Evolutionary conservation across 2,113 vertebrate species (phyloP).

Genomic region (Poicephalus gulielmi): DNA sequence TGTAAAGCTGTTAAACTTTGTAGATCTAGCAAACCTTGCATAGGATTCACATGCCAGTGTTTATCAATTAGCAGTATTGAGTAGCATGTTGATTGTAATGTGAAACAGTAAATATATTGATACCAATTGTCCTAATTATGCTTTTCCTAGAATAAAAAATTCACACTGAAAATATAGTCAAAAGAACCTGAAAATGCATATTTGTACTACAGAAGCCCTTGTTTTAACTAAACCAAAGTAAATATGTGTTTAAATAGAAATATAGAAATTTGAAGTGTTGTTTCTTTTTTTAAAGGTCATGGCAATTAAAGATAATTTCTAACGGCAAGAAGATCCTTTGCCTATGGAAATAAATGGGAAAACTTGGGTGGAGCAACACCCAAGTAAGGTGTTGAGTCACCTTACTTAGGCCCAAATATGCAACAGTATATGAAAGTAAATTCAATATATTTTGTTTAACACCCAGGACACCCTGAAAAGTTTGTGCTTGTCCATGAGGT

Average conservation of each 20-base stretch:
- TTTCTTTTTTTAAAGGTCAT: rapidly evolving
- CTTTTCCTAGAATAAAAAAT: neutral
- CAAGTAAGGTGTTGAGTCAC: neutral
- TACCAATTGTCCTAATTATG: neutral
- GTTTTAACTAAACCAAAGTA: neutral
- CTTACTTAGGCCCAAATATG: neutral
- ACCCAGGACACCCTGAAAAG: neutral
- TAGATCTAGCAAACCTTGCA: neutral
- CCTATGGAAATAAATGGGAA: neutral
- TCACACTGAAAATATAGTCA: neutral
- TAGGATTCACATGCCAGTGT: neutral
- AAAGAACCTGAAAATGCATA: neutral
- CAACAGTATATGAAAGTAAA: neutral
- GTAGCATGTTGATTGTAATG: neutral
- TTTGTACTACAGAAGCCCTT: neutral
- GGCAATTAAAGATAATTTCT: neutral
- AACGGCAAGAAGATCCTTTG: neutral
- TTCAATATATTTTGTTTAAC: neutral
- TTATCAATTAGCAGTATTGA: neutral
- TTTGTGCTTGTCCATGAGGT: neutral
- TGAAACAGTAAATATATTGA: neutral
- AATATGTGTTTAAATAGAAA: neutral
- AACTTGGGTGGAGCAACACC: neutral
- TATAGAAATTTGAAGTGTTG: neutral
- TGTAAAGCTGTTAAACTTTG: neutral